Conservation (phyloP, 2,888 invertebrate species). For the Onchidella celtica region DNA sequence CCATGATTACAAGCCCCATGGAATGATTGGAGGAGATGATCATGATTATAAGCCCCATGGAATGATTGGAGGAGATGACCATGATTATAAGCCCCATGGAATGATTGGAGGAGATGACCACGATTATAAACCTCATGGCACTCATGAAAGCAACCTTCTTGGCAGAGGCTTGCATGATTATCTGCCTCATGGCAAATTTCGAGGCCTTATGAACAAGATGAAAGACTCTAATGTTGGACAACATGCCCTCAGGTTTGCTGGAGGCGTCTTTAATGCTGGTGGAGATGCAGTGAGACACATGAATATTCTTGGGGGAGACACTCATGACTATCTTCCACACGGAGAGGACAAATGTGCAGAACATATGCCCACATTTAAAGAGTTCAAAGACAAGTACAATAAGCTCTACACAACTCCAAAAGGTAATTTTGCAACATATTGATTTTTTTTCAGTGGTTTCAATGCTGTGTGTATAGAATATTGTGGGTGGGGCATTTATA, state of each 20-base stretch:
- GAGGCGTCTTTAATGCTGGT: no score
- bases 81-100: conserved; percentile 57
- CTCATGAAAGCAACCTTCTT: no score
- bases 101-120: conserved; percentile 56
- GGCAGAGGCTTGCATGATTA: conserved; percentile 59
- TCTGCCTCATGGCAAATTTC: conserved; percentile 51
- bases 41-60: conserved; percentile 57
- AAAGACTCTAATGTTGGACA: conserved; percentile 43
- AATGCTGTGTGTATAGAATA: no score
- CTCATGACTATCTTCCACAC: conserved; percentile 56
- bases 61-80: conserved; percentile 56
- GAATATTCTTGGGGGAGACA: conserved; percentile 54
- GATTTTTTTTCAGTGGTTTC: no score
- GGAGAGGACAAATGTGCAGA: conserved; percentile 38
- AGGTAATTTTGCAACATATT: conserved; percentile 36
- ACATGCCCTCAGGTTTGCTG: conserved; percentile 54
- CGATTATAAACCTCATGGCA: conserved; percentile 54
- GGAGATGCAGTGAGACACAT: conserved; percentile 50
- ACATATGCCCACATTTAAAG: conserved; percentile 34
- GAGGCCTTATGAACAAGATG: conserved; percentile 56
- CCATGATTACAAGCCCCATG: conserved; percentile 57
- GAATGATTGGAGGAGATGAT: conserved; percentile 53
- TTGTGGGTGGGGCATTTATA: no score
- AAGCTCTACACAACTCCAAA: conserved; percentile 53
- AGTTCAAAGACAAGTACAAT: conserved; percentile 45